These are phyloP conservation scores for Sphaerodactylus townsendi DNA, from an alignment of 2,113 vertebrate species.

Conservation along the genomic window DNA sequence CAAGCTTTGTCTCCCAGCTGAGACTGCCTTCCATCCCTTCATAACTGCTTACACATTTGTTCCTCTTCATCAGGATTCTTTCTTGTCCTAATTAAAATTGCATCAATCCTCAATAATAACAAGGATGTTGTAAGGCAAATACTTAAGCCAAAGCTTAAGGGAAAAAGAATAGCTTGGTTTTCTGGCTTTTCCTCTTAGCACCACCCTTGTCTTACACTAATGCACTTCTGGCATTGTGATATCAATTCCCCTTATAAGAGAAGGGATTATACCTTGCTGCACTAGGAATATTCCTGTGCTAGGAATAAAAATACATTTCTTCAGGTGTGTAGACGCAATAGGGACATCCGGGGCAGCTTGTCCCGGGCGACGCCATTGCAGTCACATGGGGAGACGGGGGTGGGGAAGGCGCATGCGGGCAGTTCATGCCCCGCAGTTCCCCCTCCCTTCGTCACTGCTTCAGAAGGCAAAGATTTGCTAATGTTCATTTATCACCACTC, in stretches of 20 bases:
- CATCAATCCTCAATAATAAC: background rate
- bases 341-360: no score
- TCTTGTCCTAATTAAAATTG: conserved; percentile 36
- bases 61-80: conserved; percentile 7
- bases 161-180: conserved; percentile 7
- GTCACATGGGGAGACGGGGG: no score
- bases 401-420: no score
- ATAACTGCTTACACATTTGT: conserved; percentile 17
- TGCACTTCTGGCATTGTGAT: background rate
- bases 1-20: background rate
- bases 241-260: background rate
- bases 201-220: background rate
- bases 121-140: background rate
- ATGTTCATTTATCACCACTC: background rate
- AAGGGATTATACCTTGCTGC: background rate
- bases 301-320: background rate
- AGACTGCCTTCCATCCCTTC: conserved; percentile 19
- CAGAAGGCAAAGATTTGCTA: background rate
- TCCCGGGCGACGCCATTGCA: no score
- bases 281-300: background rate
- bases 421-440: no score
- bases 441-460: no score
- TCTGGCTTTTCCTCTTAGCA: background rate
- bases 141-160: conserved; percentile 3
- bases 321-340: no score